Percentiles rank a stretch among this genome's conserved stretches.
phyloP scores from a whole-genome alignment of 2,113 vertebrate species.

The Onychorhynchus coronatus region DNA sequence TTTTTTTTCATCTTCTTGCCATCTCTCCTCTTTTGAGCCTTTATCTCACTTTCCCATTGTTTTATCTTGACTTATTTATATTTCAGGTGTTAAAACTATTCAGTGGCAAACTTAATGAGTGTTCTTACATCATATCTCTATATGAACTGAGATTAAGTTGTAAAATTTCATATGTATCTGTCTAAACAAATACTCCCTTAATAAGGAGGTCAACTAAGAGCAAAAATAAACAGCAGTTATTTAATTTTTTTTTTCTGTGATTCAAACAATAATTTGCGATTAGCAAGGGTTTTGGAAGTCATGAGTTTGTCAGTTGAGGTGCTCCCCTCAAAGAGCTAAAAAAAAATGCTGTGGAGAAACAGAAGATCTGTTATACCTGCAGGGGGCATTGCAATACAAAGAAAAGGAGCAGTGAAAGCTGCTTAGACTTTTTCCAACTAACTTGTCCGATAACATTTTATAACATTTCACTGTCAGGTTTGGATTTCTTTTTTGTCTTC shows the following conservation, averaged over 20 bases:
- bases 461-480: neutral
- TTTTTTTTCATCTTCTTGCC: neutral
- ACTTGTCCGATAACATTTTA: neutral
- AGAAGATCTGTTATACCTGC: slow-evolving; percentile 4
- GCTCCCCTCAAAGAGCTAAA: neutral
- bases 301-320: neutral
- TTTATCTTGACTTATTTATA: neutral
- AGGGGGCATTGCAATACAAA: slow-evolving; percentile 68
- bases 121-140: neutral
- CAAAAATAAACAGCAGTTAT: neutral
- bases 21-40: neutral
- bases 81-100: neutral
- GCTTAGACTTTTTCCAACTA: neutral
- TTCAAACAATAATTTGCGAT: neutral
- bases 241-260: neutral
- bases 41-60: neutral
- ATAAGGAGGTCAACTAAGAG: neutral
- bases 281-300: neutral
- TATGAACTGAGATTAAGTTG: neutral
- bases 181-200: neutral
- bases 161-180: neutral
- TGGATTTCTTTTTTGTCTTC: neutral
- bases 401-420: neutral
- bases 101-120: neutral
- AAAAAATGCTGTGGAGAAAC: neutral